Evolutionary conservation across 2,888 invertebrate genomes (phyloP), one percentile per base, ranked within the genome.

Genomic region (Eucriotettix oculatus): DNA sequence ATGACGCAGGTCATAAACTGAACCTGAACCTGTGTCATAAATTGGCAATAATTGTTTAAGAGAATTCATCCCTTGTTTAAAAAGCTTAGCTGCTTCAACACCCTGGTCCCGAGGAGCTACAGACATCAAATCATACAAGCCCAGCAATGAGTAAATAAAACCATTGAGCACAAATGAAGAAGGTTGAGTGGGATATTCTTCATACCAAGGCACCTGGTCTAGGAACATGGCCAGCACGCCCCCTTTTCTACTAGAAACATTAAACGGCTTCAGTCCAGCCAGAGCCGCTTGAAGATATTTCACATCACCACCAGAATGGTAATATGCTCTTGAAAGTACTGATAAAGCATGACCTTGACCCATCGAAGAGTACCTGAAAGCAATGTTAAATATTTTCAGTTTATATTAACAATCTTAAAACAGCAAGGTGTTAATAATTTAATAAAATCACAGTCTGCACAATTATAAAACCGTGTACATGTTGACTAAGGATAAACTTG

Each of bases 341-440:
- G 97, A 97, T 67, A 99, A 88, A 40, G 87, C 92, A 74, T 99
- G 98, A 0, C 99, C 98, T 73, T 99, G 98, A 3, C 93, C 95
- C 99, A 99, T 99, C 1, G 97, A 93, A 0, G 96, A 97, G 72
- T 94, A 88, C 86, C 86, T 83, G 62, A 2, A 29, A 54, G 41
- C 11, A 29, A 54, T 9, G 29, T 0, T 54, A 16, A 16, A 54
- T 41, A 42, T 16, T 52, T 10, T 11, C 3, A 12, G 1, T 10
- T 16, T 16, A 52, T 52, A 10, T 11, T 52, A 52, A 52, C 12
- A 9, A 12, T n/a, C 10, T 52, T 1, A 10, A 16, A 10, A 10
- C n/a, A 52, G 52, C 12, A n/a, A n/a, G 10, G 16, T 10, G 10
- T 52, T 14, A 10, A 10, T 10, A 10, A 52, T 52, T 11, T 16